Conservation (phyloP, 2,888 invertebrate species). For the Eristalis intricaria region DNA sequence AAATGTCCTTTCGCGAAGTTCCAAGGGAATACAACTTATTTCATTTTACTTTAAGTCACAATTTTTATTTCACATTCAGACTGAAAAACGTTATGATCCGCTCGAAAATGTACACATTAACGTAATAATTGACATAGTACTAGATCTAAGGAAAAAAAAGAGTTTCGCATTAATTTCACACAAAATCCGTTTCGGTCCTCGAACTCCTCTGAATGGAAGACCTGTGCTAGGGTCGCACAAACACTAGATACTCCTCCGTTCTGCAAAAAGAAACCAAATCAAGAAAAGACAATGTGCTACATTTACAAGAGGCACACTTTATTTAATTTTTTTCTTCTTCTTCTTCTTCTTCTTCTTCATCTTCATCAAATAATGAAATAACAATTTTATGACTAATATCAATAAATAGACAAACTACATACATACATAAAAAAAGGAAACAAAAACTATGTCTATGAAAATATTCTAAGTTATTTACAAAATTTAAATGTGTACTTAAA, state of each 20-base stretch:
- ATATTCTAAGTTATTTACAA: background rate
- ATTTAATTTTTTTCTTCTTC: background rate
- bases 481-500: background rate
- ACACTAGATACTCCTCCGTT: slow-evolving; percentile 79
- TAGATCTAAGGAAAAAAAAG: background rate
- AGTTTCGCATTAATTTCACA: slow-evolving; percentile 3
- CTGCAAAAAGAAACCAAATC: slow-evolving; percentile 71
- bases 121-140: background rate
- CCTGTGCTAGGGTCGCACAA: slow-evolving; percentile 76
- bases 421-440: no score
- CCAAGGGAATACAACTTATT: background rate
- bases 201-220: slow-evolving; percentile 41
- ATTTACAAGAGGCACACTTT: slow-evolving; percentile 20
- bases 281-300: background rate
- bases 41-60: background rate
- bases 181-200: slow-evolving; percentile 56
- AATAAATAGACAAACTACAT: slow-evolving; percentile 9
- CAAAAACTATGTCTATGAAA: background rate
- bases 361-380: background rate
- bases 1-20: no score
- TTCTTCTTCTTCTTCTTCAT: background rate
- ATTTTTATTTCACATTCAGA: background rate
- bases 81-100: background rate
- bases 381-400: background rate
- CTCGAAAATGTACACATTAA: background rate